Base-by-base conservation (phyloP, 2,797 vertebrate species). In the Pyrocephalus nanus region DNA sequence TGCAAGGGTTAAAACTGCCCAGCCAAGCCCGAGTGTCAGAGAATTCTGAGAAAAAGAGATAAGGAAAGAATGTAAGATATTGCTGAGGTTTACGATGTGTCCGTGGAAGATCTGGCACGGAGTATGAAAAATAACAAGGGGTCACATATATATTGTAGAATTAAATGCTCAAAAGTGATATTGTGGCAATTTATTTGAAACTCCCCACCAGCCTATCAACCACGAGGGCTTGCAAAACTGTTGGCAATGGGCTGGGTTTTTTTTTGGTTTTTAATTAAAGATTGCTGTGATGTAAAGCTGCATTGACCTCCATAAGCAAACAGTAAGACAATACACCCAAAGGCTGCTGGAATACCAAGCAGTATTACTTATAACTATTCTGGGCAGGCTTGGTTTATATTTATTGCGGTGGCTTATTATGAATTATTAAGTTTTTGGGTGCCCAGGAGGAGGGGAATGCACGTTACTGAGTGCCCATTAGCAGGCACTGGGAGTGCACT, bases 381-480 rank as follows among this genome's bases (percentile, higher is more conserved):
- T 74, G 79, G 57, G 73, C 38, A 73, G 78, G 75, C 5, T 3
- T 51, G 42, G 27, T 92, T 82, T 92, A 65, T 94, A 79, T 90
- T 93, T 93, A 76, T 95, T 69, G 70, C 42, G 61, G 72, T 45
- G 55, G 55, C 75, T 94, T 74, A 93, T 77, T 86, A 92, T 95
- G 69, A 95, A 96, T 96, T 95, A 94, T 95, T 96, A 91, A 93
- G 88, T 26, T 88, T 92, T 71, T 88, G 93, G 95, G 95, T 92
- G 95, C 92, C 64, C 53, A 80, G 83, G 73, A 76, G 66, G 5
- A 18, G 85, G 73, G 60, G 69, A 88, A 84, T 42, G 65, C 83
- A 74, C 58, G 29, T 76, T 72, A 34, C 88, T 30, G 83, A 88
- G 80, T 57, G 48, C 64, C 80, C 87, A 93, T 93, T 85, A 91